These are phyloP conservation scores for Cirrhinus mrigala DNA, from an alignment of 2,797 vertebrate species.

Conservation along the genomic window DNA sequence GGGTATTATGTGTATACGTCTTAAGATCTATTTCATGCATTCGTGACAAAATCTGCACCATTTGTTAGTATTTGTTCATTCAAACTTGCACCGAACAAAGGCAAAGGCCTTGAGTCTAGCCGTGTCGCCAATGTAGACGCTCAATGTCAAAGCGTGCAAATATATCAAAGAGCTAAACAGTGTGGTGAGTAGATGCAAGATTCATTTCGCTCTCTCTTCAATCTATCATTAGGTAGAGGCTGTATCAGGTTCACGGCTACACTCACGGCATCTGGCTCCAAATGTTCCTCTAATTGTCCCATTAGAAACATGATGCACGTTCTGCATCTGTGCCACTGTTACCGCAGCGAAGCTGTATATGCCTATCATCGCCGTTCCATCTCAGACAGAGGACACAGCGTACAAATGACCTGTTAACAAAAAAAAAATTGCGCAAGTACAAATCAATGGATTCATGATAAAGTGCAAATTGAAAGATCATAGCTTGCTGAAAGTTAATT, in stretches of 20 bases:
- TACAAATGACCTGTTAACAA: conserved; percentile 19
- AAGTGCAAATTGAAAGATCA: conserved; percentile 45
- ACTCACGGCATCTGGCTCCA: conserved; percentile 56
- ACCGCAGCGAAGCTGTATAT: conserved; percentile 31
- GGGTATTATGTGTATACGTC: conserved; percentile 15
- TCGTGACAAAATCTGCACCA: conserved; percentile 10
- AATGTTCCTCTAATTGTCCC: conserved; percentile 56
- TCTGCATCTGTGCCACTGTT: conserved; percentile 52
- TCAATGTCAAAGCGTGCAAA: conserved; percentile 30
- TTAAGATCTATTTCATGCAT: conserved; percentile 31
- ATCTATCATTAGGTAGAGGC: conserved; percentile 46
- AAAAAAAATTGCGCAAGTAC: not conserved
- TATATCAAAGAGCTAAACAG: conserved; percentile 4
- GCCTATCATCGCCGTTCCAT: conserved; percentile 45
- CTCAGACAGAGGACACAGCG: conserved; percentile 23
- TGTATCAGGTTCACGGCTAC: conserved; percentile 42
- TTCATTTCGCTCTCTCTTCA: conserved; percentile 17
- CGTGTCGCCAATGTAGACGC: conserved; percentile 4
- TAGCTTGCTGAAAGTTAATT: conserved; percentile 31
- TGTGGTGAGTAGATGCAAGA: conserved; percentile 28
- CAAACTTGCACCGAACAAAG: not conserved
- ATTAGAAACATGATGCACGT: conserved; percentile 57
- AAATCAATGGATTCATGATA: conserved; percentile 22
- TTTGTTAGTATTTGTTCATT: conserved; percentile 21
- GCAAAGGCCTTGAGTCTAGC: conserved; percentile 23